phyloP scores from a whole-genome alignment of 2,797 vertebrate species.

The Podarcis lilfordi region DNA sequence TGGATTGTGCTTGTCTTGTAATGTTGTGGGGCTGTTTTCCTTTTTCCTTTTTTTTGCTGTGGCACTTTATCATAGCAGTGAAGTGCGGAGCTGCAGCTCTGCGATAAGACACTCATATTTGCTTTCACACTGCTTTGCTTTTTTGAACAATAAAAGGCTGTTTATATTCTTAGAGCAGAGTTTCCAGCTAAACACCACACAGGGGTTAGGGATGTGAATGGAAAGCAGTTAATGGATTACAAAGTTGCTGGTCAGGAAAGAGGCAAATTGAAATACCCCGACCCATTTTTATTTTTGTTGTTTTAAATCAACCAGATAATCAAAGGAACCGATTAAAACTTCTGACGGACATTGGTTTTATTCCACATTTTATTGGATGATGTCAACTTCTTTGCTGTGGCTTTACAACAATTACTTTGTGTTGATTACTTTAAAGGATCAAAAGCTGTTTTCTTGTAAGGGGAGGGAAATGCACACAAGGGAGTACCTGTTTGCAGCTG shows the following conservation, averaged over 20 bases:
- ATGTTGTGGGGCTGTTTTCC: slow-evolving; percentile 75
- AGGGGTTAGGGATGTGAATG: slow-evolving; percentile 68
- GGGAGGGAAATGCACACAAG: background rate
- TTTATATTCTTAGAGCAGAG: slow-evolving; percentile 87
- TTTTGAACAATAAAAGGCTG: slow-evolving; percentile 87
- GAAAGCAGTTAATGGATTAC: slow-evolving; percentile 64
- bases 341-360: slow-evolving; percentile 28
- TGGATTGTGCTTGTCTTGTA: slow-evolving; percentile 93
- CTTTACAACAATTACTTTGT: slow-evolving; percentile 4
- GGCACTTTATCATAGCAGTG: slow-evolving; percentile 91
- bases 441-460: slow-evolving; percentile 33
- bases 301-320: slow-evolving; percentile 10
- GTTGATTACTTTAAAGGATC: slow-evolving; percentile 14
- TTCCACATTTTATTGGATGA: slow-evolving; percentile 20
- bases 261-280: slow-evolving; percentile 47
- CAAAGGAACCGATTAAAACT: slow-evolving; percentile 38
- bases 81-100: slow-evolving; percentile 92
- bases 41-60: slow-evolving; percentile 67
- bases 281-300: background rate
- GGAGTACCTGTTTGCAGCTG: slow-evolving; percentile 15
- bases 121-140: slow-evolving; percentile 83
- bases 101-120: slow-evolving; percentile 89
- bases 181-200: slow-evolving; percentile 81
- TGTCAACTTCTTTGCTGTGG: slow-evolving; percentile 49
- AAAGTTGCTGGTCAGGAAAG: slow-evolving; percentile 55